Conservation (phyloP, 2,113 vertebrate genomes). For the Thamnophis sirtalis region DNA sequence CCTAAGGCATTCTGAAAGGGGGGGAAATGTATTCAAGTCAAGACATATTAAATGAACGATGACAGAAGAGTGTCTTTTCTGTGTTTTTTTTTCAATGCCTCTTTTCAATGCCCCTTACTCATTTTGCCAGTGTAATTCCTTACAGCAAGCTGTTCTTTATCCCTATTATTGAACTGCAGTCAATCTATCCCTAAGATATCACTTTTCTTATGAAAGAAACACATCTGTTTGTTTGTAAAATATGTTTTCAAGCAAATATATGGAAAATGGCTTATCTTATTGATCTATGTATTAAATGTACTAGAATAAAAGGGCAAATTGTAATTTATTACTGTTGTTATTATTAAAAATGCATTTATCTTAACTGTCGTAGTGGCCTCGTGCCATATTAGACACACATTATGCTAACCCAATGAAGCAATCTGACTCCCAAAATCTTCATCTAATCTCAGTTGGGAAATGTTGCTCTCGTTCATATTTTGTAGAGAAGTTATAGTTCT, state of each 20-base stretch:
- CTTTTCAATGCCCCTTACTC: not conserved
- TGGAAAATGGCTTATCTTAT: not conserved
- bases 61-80: constrained; percentile 12
- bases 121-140: not conserved
- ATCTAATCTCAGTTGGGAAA: too few relatives aligned
- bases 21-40: not conserved
- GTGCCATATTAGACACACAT: not conserved
- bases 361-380: not conserved
- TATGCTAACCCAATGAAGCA: not conserved
- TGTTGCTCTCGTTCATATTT: not conserved
- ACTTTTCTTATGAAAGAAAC: not conserved
- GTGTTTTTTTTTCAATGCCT: not conserved
- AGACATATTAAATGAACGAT: constrained; percentile 42
- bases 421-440: not conserved
- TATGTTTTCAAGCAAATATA: not conserved
- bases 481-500: not conserved
- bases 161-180: not conserved
- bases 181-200: not conserved
- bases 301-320: not conserved
- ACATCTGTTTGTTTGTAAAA: not conserved
- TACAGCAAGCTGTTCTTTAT: not conserved
- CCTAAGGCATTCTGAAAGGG: constrained; percentile 33
- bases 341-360: not conserved
- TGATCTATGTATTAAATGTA: not conserved
- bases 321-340: not conserved